Percentiles rank a stretch among this genome's conserved stretches.
Conservation (phyloP, 2,797 vertebrate species). For the Emys orbicularis region DNA sequence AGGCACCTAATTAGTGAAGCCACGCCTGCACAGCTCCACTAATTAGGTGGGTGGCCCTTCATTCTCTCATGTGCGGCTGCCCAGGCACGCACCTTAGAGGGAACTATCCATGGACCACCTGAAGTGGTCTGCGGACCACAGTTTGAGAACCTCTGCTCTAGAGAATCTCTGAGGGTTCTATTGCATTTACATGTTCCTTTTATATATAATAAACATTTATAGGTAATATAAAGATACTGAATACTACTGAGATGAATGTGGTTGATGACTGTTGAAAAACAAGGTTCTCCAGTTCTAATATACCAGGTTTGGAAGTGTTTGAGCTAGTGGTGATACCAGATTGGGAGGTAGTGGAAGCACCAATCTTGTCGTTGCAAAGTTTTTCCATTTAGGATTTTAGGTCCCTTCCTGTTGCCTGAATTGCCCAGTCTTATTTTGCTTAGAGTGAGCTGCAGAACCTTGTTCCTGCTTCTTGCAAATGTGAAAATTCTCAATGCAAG, state of each 20-base stretch:
- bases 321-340: background rate
- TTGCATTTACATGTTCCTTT: background rate
- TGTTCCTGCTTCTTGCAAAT: background rate
- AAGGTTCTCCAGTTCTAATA: background rate
- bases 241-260: background rate
- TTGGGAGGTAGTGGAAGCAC: background rate
- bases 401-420: fast-evolving
- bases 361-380: background rate
- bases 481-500: fast-evolving
- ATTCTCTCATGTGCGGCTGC: no score
- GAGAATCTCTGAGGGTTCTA: background rate
- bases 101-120: no score
- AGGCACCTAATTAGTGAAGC: no score
- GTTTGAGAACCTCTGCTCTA: background rate
- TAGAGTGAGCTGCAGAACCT: background rate
- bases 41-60: no score
- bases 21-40: no score
- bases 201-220: background rate
- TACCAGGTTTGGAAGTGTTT: background rate
- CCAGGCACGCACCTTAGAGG: no score
- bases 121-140: no score
- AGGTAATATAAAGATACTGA: background rate
- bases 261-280: background rate
- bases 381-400: background rate
- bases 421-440: background rate